These are phyloP conservation scores for Carabus problematicus DNA, from an alignment of 2,888 invertebrate genomes.

Conservation along the genomic window DNA sequence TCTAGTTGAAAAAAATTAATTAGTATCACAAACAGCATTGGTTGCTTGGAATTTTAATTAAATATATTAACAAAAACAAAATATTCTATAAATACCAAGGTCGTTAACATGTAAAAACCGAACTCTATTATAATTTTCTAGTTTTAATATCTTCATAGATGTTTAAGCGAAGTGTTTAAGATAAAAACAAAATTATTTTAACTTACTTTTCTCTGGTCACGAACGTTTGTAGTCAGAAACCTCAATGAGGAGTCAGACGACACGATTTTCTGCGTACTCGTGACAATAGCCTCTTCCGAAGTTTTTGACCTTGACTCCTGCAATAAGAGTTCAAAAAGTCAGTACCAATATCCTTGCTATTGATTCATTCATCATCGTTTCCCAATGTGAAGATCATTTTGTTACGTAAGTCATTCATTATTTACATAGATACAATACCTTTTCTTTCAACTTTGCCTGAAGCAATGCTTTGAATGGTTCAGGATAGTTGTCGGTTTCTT, in stretches of 20 bases:
- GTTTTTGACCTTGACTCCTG: slow-evolving; percentile 53
- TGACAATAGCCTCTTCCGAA: slow-evolving; percentile 46
- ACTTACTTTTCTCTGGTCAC: slow-evolving; percentile 40
- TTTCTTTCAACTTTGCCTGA: slow-evolving; percentile 63
- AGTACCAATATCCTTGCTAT: slow-evolving; percentile 14
- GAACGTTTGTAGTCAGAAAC: slow-evolving; percentile 15
- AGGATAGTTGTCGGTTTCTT: slow-evolving; percentile 70
- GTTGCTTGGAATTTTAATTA: no score
- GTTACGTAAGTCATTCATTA: no score
- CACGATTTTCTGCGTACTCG: slow-evolving; percentile 50
- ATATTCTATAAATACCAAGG: no score
- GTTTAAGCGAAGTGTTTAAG: no score
- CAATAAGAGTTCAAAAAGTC: slow-evolving; percentile 43
- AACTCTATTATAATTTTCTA: no score
- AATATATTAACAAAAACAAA: no score
- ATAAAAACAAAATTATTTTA: neutral
- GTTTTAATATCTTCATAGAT: no score
- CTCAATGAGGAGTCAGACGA: slow-evolving; percentile 44
- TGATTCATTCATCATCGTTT: slow-evolving; percentile 9
- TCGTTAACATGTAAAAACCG: no score
- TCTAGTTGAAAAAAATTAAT: no score
- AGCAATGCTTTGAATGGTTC: slow-evolving; percentile 71
- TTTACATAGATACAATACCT: slow-evolving; percentile 19
- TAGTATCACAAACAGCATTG: no score
- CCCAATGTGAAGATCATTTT: neutral